Conservation (phyloP, 1,140 invertebrate genomes). For the Physella acuta region DNA sequence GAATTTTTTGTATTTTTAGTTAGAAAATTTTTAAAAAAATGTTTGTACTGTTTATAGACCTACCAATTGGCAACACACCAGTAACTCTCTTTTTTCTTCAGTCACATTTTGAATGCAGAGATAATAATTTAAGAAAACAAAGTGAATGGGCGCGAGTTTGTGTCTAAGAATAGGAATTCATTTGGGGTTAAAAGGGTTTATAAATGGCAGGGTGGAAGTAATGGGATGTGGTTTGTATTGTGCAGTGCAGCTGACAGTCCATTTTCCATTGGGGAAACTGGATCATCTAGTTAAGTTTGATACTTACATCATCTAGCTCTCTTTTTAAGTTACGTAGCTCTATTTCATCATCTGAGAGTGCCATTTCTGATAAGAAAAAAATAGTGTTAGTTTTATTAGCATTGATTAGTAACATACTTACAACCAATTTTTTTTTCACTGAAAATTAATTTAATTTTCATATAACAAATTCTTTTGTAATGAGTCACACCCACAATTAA, state of each 20-base stretch:
- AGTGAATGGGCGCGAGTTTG: neutral
- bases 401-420: neutral
- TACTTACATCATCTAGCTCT: neutral
- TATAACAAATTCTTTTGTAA: neutral
- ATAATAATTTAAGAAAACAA: neutral
- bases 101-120: neutral
- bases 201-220: neutral
- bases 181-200: no score
- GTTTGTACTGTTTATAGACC: no score
- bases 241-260: neutral
- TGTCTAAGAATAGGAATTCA: neutral
- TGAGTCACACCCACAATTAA: no score
- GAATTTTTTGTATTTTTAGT: no score
- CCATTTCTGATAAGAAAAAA: neutral
- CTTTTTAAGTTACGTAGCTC: conserved; percentile 1
- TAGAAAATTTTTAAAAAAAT: no score
- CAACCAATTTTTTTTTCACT: neutral
- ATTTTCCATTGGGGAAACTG: neutral
- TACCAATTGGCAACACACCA: no score
- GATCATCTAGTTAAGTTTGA: neutral
- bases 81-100: no score
- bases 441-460: neutral
- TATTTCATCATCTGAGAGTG: neutral
- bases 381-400: neutral
- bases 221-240: neutral